Conservation (phyloP, 2,888 invertebrate species). For the Alloscopus bannaensis region DNA sequence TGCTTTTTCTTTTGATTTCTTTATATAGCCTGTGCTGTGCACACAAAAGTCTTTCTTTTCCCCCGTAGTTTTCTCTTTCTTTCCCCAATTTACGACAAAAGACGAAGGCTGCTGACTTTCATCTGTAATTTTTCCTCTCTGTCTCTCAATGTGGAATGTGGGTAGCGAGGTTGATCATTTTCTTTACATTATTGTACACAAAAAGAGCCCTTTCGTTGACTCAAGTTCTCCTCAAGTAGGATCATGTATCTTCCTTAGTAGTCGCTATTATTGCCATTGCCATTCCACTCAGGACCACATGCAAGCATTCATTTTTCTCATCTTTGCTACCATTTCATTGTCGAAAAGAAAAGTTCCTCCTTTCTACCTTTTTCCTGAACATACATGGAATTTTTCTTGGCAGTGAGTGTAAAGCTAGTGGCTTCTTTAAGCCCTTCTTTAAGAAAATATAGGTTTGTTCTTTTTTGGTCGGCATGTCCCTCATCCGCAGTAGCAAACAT, state of each 20-base stretch:
- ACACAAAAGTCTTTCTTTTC: constrained; percentile 3
- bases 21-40: neutral
- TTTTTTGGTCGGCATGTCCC: constrained; percentile 7
- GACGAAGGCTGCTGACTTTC: constrained; percentile 6
- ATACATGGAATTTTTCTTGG: too few relatives aligned
- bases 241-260: constrained; percentile 60
- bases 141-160: constrained; percentile 1
- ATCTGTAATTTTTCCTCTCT: constrained; percentile 1
- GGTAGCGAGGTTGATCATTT: constrained; percentile 55
- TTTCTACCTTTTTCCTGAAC: too few relatives aligned
- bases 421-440: constrained; percentile 10
- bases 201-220: constrained; percentile 45
- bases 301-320: constrained; percentile 52
- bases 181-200: constrained; percentile 56
- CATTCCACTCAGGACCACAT: constrained; percentile 61
- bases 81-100: constrained; percentile 18
- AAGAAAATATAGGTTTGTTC: constrained; percentile 13
- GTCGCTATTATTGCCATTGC: constrained; percentile 56
- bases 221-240: constrained; percentile 56
- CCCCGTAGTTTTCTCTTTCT: constrained; percentile 3
- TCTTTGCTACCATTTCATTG: constrained; percentile 38
- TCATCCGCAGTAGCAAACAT: constrained; percentile 20
- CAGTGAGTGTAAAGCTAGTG: too few relatives aligned
- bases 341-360: constrained; percentile 11
- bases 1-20: too few relatives aligned